Evolutionary conservation across 1,140 invertebrate genomes (phyloP).

Genomic region (Drosophila willistoni): DNA sequence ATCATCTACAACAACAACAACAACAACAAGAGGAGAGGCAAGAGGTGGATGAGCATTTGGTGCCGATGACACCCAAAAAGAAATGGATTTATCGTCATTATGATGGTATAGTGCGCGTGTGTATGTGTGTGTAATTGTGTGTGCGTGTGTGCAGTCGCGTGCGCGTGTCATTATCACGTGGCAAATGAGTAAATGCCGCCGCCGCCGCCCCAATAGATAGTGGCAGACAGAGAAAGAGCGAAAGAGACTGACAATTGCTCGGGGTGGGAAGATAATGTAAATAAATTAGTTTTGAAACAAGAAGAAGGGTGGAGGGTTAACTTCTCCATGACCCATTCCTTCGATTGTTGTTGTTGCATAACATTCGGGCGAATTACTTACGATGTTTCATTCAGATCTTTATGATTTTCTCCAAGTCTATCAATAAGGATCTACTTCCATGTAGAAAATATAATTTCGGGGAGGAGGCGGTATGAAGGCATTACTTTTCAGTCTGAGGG

Average conservation of each 20-base stretch:
- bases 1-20: neutral
- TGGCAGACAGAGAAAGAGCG: neutral
- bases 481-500: no score
- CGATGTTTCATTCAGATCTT: no score
- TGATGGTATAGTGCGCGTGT: conserved; percentile 8
- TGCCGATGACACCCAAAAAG: conserved; percentile 33
- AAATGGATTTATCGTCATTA: conserved; percentile 49
- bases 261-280: neutral
- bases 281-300: neutral
- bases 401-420: no score
- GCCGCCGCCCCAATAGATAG: neutral
- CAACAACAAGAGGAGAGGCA: no score
- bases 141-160: neutral
- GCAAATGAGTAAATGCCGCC: neutral
- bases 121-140: neutral
- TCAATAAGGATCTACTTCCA: no score
- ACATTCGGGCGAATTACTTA: no score
- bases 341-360: no score
- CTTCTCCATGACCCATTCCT: neutral
- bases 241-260: neutral
- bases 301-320: neutral
- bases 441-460: no score
- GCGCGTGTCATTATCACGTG: conserved; percentile 1
- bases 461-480: no score
- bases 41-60: neutral